A percentile compares a stretch with the other conserved stretches of the same genome.
These are phyloP conservation scores for Myanophis thanlyinensis DNA, from an alignment of 2,113 vertebrate genomes.

Conservation along the genomic window DNA sequence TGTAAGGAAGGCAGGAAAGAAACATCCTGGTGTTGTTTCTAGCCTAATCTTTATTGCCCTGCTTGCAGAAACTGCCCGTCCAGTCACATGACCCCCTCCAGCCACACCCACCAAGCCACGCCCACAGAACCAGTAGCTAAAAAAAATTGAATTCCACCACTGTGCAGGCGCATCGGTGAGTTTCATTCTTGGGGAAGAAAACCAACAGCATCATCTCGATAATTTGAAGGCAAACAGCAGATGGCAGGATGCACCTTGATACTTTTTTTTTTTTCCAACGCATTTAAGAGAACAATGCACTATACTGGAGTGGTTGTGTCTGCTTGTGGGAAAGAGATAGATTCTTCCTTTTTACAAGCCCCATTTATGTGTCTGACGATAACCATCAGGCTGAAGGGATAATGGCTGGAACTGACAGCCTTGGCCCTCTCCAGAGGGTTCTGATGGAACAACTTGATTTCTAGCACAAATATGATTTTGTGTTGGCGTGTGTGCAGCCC, in stretches of 20 bases:
- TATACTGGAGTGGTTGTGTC: neutral
- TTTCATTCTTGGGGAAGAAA: neutral
- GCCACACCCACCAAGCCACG: no score
- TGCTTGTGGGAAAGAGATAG: conserved; percentile 7
- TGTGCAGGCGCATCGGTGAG: conserved; percentile 1
- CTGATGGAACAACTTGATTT: neutral
- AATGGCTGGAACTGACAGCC: neutral
- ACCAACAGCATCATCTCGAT: neutral
- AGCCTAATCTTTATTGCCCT: no score
- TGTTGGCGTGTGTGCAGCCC: no score
- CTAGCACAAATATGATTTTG: neutral
- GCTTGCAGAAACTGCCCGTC: no score
- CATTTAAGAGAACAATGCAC: conserved; percentile 26
- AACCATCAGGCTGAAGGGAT: neutral
- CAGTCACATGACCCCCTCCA: no score
- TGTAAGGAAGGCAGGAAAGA: no score
- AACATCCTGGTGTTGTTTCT: no score
- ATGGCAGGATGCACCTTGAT: conserved; percentile 38
- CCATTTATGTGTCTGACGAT: conserved; percentile 6
- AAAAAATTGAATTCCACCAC: no score
- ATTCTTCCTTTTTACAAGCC: neutral
- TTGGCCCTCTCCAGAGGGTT: neutral
- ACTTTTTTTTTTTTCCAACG: neutral
- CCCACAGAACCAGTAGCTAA: no score
- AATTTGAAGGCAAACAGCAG: conserved; percentile 41